Evolutionary conservation across 2,888 invertebrate genomes (phyloP).

Genomic region (Zygothrica quintamaculata): DNA sequence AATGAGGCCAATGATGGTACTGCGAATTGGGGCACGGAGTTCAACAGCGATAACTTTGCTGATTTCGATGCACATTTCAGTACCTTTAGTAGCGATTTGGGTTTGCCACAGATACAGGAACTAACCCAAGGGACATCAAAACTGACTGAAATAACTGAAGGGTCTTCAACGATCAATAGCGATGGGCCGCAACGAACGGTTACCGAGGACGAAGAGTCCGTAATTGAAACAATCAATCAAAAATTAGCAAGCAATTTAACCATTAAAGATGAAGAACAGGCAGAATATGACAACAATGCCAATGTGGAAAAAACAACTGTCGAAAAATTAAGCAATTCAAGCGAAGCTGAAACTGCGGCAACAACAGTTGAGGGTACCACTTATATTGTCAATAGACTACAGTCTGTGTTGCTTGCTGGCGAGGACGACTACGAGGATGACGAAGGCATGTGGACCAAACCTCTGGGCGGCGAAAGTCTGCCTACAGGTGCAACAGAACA

Average conservation of each 20-base stretch:
- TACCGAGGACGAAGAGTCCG: slow-evolving; percentile 42
- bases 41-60: slow-evolving; percentile 82
- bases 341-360: slow-evolving; percentile 39
- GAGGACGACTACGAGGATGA: slow-evolving; percentile 80
- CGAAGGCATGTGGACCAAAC: slow-evolving; percentile 83
- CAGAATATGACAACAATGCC: slow-evolving; percentile 83
- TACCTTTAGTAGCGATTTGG: slow-evolving; percentile 78
- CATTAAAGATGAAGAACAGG: slow-evolving; percentile 49
- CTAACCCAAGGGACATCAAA: slow-evolving; percentile 16
- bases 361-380: slow-evolving; percentile 42
- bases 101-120: slow-evolving; percentile 47
- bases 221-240: slow-evolving; percentile 19
- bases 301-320: slow-evolving; percentile 79
- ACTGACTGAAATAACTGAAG: slow-evolving; percentile 15
- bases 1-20: slow-evolving; percentile 57
- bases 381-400: slow-evolving; percentile 62
- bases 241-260: slow-evolving; percentile 12
- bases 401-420: slow-evolving; percentile 71
- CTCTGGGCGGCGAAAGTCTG: slow-evolving; percentile 67
- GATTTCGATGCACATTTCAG: slow-evolving; percentile 84
- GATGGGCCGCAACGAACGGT: slow-evolving; percentile 24
- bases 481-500: slow-evolving; percentile 39
- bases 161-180: slow-evolving; percentile 9
- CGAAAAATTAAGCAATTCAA: slow-evolving; percentile 47
- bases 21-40: slow-evolving; percentile 76